Evolutionary conservation across 2,113 vertebrate species (phyloP).

Genomic region (Tetrao urogallus): DNA sequence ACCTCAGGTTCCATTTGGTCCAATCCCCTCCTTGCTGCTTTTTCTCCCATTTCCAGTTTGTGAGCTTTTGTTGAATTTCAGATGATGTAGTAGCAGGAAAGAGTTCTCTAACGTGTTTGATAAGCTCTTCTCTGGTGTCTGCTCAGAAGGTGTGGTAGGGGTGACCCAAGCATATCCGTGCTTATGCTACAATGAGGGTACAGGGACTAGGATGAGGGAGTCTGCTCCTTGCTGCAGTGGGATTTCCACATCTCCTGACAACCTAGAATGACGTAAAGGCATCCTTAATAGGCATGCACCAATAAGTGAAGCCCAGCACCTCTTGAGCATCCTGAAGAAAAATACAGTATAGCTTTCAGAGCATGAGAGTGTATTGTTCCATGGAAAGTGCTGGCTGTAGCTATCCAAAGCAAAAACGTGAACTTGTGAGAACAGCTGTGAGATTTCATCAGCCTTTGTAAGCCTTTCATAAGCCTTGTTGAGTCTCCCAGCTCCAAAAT

Average conservation of each 20-base stretch:
- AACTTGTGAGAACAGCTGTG: background rate
- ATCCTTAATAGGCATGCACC: background rate
- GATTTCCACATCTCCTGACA: background rate
- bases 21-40: background rate
- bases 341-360: background rate
- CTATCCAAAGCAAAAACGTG: background rate
- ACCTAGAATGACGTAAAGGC: background rate
- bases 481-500: background rate
- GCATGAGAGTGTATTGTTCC: background rate
- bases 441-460: background rate
- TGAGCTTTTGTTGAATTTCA: background rate
- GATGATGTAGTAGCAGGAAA: background rate
- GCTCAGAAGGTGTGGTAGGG: background rate
- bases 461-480: background rate
- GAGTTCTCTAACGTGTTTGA: background rate
- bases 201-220: background rate
- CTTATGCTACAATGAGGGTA: background rate
- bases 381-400: background rate
- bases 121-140: background rate
- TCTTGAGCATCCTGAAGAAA: background rate
- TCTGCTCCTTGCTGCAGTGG: background rate
- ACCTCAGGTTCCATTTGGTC: too few species aligned
- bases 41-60: background rate
- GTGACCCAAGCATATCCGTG: background rate
- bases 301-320: background rate